Percentiles rank a stretch among this genome's conserved stretches.
phyloP scores from a whole-genome alignment of 2,888 invertebrate genomes.

The Tyria jacobaeae region DNA sequence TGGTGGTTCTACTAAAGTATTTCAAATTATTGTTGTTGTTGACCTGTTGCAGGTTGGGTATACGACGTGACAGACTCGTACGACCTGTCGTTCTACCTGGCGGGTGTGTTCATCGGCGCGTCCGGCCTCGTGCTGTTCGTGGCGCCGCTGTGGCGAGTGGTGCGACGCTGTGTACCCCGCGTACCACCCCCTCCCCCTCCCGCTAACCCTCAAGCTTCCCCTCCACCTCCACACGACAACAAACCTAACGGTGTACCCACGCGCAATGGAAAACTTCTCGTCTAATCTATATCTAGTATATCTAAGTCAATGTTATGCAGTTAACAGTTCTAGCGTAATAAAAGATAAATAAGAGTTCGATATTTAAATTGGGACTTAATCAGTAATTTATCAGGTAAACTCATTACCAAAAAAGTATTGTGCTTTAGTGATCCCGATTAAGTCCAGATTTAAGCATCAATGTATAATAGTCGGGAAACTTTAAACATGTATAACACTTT shows the following conservation, averaged over 20 bases:
- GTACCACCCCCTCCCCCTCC: conserved; percentile 20
- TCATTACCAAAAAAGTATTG: no score
- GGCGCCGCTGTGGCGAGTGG: conserved; percentile 53
- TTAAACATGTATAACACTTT: no score
- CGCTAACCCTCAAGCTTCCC: background rate
- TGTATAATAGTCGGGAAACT: no score
- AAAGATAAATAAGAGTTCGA: no score
- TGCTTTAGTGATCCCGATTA: no score
- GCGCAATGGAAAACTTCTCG: conserved; percentile 58
- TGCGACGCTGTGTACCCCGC: conserved; percentile 36
- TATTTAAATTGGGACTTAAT: no score
- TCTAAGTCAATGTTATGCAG: background rate
- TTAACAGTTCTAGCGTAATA: background rate
- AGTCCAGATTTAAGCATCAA: no score
- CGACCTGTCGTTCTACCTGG: conserved; percentile 92
- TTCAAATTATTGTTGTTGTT: no score
- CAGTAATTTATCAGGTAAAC: no score
- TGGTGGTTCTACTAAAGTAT: no score
- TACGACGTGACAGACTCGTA: conserved; percentile 92
- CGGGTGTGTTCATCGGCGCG: conserved; percentile 92
- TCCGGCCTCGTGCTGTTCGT: conserved; percentile 89
- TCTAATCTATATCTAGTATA: conserved; percentile 24
- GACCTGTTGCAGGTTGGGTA: conserved; percentile 90
- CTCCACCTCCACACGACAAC: background rate
- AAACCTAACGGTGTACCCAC: conserved; percentile 53